phyloP scores from a whole-genome alignment of 2,113 vertebrate genomes.

The human (Homo sapiens) region DNA sequence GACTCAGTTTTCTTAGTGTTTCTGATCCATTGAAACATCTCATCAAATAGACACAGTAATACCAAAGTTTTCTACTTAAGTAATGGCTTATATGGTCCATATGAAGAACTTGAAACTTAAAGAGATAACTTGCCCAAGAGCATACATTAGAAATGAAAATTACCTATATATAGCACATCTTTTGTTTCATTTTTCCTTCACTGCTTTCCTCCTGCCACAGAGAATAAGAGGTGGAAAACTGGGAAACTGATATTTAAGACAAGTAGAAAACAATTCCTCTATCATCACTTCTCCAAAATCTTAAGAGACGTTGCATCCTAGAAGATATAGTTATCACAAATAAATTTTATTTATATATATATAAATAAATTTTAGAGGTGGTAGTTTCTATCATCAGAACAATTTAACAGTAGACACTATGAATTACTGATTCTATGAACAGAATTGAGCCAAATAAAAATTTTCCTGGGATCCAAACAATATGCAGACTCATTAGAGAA shows the following conservation, averaged over 20 bases:
- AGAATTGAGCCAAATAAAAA: not conserved
- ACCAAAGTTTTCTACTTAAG: not conserved
- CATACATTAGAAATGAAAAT: not conserved
- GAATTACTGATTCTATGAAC: not conserved
- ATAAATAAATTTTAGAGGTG: not conserved
- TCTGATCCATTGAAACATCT: not conserved
- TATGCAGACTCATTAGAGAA: not conserved
- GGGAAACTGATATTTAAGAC: not conserved
- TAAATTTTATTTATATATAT: too few relatives aligned
- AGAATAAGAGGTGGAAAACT: not conserved
- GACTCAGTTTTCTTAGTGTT: not conserved
- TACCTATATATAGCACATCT: not conserved
- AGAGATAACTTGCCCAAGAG: not conserved
- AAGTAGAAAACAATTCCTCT: not conserved
- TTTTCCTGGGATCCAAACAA: not conserved
- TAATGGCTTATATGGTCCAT: not conserved
- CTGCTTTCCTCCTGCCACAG: not conserved
- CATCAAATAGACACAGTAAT: not conserved
- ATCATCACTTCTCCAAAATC: not conserved
- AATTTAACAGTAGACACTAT: not conserved
- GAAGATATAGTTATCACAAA: not conserved
- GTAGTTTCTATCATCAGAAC: not conserved
- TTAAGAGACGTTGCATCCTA: not conserved
- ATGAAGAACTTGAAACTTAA: constrained; percentile 8
- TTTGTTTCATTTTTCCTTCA: not conserved